Conservation (phyloP, 2,113 vertebrate genomes). For the Chaetodon trifascialis region DNA sequence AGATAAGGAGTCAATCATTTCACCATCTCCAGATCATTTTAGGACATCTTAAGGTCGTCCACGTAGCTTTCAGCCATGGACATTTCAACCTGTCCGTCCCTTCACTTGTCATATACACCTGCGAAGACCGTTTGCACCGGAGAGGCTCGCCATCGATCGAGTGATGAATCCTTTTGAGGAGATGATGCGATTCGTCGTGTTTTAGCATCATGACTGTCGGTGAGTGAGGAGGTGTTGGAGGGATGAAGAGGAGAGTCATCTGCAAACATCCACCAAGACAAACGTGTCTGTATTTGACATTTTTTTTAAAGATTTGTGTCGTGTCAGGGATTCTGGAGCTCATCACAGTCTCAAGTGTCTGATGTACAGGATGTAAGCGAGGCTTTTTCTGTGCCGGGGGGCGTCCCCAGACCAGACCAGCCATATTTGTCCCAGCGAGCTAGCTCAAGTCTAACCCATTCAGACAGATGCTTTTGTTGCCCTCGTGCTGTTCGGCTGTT, state of each 20-base stretch:
- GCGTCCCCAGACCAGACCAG: slow-evolving; percentile 32
- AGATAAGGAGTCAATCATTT: too few relatives aligned
- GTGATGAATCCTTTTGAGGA: too few relatives aligned
- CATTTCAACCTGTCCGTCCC: too few relatives aligned
- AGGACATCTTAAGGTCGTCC: too few relatives aligned
- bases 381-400: not conserved
- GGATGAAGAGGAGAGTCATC: not conserved
- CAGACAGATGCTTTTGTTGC: slow-evolving; percentile 46
- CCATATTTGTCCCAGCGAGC: slow-evolving; percentile 63
- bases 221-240: not conserved
- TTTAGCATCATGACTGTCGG: not conserved
- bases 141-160: too few relatives aligned
- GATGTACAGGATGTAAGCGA: slow-evolving; percentile 1
- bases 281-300: not conserved
- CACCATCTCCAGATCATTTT: too few relatives aligned
- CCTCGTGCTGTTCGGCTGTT: slow-evolving; percentile 62
- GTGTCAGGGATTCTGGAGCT: slow-evolving; percentile 15
- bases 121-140: too few relatives aligned
- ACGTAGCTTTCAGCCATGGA: too few relatives aligned
- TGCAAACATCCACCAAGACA: not conserved
- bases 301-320: slow-evolving; percentile 14
- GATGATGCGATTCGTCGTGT: not conserved
- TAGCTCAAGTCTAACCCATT: slow-evolving; percentile 57
- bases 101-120: too few relatives aligned
- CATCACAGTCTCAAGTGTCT: not conserved